These are phyloP conservation scores for Sipunculus nudus DNA, from an alignment of 2,888 invertebrate genomes.

Conservation along the genomic window DNA sequence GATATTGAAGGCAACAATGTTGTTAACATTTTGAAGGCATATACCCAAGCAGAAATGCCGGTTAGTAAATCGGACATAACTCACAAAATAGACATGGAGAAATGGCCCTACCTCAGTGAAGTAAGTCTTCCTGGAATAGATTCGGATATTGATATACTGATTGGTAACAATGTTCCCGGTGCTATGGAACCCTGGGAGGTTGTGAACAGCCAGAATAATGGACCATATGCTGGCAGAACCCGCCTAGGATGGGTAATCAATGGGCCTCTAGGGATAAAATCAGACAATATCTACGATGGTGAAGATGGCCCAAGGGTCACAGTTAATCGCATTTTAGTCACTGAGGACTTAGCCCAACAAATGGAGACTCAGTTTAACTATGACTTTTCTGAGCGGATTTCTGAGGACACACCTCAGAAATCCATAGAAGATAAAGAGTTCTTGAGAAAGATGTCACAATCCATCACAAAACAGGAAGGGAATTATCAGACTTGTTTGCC, in stretches of 20 bases:
- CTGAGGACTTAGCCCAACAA: background rate
- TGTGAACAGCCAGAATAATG: background rate
- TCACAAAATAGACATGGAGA: background rate
- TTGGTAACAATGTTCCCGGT: slow-evolving; percentile 3
- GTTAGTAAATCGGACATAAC: too few relatives aligned
- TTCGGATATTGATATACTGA: background rate
- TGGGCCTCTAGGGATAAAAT: slow-evolving; percentile 1
- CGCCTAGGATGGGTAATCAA: slow-evolving; percentile 6
- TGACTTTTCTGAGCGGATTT: too few relatives aligned
- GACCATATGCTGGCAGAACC: slow-evolving; percentile 6
- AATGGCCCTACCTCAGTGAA: background rate
- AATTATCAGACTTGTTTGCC: slow-evolving; percentile 7
- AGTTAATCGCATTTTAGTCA: background rate
- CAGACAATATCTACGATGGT: too few relatives aligned
- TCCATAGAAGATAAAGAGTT: background rate
- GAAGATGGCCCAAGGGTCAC: too few relatives aligned
- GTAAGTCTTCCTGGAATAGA: background rate
- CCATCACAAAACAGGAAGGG: background rate
- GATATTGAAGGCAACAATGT: background rate
- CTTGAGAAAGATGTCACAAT: background rate
- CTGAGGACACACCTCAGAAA: background rate
- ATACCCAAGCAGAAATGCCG: background rate
- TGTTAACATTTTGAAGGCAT: background rate
- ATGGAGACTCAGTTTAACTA: background rate
- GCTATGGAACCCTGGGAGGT: background rate